A percentile compares a stretch with the other conserved stretches of the same genome.
Evolutionary conservation across 2,888 invertebrate species (phyloP).

Genomic region (Deilephila elpenor): DNA sequence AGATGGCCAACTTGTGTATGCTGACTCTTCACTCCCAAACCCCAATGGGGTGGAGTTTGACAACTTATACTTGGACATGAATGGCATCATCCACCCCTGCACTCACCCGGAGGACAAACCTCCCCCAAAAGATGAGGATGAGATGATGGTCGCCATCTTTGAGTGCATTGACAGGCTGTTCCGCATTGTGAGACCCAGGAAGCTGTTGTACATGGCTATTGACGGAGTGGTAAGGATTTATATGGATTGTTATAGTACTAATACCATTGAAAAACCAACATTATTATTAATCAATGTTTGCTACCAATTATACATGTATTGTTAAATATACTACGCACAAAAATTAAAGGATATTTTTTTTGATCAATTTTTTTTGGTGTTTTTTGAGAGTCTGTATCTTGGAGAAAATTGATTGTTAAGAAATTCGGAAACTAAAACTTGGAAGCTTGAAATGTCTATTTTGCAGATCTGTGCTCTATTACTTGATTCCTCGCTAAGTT

Average conservation of each 20-base stretch:
- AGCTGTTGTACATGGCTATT: conserved; percentile 99
- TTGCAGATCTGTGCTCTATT: too few relatives aligned
- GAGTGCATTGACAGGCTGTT: conserved; percentile 98
- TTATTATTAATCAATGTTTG: too few relatives aligned
- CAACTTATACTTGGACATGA: conserved; percentile 99
- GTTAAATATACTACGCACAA: too few relatives aligned
- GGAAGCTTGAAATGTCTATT: too few relatives aligned
- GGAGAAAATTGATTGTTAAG: too few relatives aligned
- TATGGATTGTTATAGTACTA: conserved; percentile 54
- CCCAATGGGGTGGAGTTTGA: conserved; percentile 99
- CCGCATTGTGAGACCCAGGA: conserved; percentile 95
- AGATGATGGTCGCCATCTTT: conserved; percentile 99
- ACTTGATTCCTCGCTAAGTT: too few relatives aligned
- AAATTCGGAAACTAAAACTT: too few relatives aligned
- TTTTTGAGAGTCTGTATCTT: too few relatives aligned
- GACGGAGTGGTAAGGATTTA: conserved; percentile 98
- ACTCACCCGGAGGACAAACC: conserved; percentile 99
- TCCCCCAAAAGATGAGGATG: conserved; percentile 98
- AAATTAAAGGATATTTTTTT: too few relatives aligned
- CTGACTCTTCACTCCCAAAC: conserved; percentile 94
- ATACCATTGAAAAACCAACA: neutral
- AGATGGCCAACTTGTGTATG: conserved; percentile 90
- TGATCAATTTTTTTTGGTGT: too few relatives aligned
- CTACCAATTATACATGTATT: too few relatives aligned
- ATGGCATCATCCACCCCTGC: conserved; percentile 99